Percentiles rank a stretch among this genome's conserved stretches.
These are phyloP conservation scores for Hydrocynus forskahlii DNA, from an alignment of 2,797 vertebrate species.

Conservation along the genomic window DNA sequence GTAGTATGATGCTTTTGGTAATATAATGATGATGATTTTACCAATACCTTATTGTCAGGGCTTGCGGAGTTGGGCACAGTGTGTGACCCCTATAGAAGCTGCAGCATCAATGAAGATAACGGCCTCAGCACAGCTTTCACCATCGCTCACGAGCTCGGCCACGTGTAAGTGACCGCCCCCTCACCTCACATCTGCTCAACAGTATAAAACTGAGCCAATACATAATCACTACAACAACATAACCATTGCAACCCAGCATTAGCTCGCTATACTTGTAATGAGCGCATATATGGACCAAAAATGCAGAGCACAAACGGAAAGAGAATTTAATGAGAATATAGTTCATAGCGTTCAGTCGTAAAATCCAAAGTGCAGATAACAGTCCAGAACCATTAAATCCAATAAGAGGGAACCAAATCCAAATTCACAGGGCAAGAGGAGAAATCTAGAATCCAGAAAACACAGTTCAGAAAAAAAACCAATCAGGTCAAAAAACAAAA, in stretches of 20 bases:
- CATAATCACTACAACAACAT: background rate
- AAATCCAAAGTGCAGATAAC: too few species aligned
- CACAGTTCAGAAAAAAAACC: too few species aligned
- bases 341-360: too few species aligned
- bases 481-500: too few species aligned
- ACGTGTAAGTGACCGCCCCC: conserved; percentile 86
- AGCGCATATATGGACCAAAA: too few species aligned
- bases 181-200: background rate
- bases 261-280: too few species aligned
- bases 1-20: background rate
- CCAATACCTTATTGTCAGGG: conserved; percentile 72
- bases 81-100: conserved; percentile 96
- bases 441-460: too few species aligned
- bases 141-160: conserved; percentile 97
- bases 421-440: too few species aligned
- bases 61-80: conserved; percentile 97
- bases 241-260: background rate
- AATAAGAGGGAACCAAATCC: too few species aligned
- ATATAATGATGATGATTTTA: background rate
- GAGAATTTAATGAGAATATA: too few species aligned
- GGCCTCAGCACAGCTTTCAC: conserved; percentile 98
- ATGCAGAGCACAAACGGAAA: too few species aligned
- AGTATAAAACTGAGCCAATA: background rate
- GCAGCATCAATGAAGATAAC: conserved; percentile 97
- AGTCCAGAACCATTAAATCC: too few species aligned